A percentile compares a stretch with the other conserved stretches of the same genome.
These are phyloP conservation scores for Pionites leucogaster DNA, from an alignment of 2,113 vertebrate species.

Conservation along the genomic window DNA sequence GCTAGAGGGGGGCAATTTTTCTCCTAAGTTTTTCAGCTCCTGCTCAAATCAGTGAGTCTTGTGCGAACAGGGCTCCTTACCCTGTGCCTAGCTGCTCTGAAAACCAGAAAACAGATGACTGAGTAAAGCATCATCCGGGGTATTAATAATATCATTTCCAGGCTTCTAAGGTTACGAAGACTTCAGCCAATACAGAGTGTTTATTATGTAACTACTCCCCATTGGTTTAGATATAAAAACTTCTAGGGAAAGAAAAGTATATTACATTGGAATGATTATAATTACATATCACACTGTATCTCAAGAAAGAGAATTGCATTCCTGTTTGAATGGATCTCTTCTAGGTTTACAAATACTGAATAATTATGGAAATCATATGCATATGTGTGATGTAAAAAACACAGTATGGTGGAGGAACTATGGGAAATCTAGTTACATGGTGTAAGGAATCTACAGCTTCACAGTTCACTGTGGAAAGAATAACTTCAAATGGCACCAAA, in stretches of 20 bases:
- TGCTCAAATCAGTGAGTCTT: background rate
- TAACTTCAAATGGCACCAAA: background rate
- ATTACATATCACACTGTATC: background rate
- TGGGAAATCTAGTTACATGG: background rate
- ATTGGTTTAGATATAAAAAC: background rate
- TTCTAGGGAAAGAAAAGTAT: background rate
- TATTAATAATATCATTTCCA: background rate
- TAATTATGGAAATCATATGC: background rate
- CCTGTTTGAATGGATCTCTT: background rate
- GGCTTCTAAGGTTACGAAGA: background rate
- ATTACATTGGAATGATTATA: background rate
- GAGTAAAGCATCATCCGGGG: background rate
- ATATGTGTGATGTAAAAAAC: background rate
- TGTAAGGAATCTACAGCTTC: background rate
- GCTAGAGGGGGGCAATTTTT: background rate
- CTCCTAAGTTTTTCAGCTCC: background rate
- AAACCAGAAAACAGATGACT: background rate
- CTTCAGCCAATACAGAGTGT: background rate
- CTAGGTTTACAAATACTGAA: background rate
- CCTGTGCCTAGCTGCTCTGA: rapidly evolving
- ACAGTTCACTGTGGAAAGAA: background rate
- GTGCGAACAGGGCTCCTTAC: rapidly evolving
- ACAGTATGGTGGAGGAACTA: background rate
- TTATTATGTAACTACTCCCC: background rate
- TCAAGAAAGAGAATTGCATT: background rate